These are phyloP conservation scores for Physocephala rufipes DNA, from an alignment of 2,888 invertebrate species.

Conservation along the genomic window DNA sequence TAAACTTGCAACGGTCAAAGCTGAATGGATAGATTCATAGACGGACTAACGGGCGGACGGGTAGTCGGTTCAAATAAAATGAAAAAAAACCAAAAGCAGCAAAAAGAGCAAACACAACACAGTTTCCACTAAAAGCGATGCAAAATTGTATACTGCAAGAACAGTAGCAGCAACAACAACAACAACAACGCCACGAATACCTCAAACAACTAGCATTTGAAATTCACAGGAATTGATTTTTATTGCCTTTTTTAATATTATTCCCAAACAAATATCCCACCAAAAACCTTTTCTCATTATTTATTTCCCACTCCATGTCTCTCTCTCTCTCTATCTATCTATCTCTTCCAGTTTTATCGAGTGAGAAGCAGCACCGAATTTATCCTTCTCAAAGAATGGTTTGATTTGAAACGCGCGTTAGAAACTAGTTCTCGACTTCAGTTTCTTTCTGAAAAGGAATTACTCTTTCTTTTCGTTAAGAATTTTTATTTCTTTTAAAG, in stretches of 20 bases:
- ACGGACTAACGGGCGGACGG: slow-evolving; percentile 15
- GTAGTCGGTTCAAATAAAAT: background rate
- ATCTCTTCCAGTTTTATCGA: too few species aligned
- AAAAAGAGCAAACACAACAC: slow-evolving; percentile 32
- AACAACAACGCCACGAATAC: slow-evolving; percentile 8
- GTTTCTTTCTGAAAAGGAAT: too few species aligned
- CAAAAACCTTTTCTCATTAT: background rate
- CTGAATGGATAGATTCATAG: too few species aligned
- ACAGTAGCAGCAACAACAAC: slow-evolving; percentile 13
- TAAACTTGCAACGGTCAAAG: slow-evolving; percentile 51
- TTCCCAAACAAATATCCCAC: background rate
- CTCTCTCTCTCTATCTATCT: background rate
- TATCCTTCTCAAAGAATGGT: too few species aligned
- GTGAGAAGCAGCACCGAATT: too few species aligned
- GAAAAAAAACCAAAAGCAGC: slow-evolving; percentile 42
- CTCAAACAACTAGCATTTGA: slow-evolving; percentile 49
- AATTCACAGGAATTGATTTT: slow-evolving; percentile 51
- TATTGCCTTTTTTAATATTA: slow-evolving; percentile 23
- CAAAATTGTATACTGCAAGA: slow-evolving; percentile 28
- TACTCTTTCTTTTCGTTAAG: too few species aligned
- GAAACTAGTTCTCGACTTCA: too few species aligned
- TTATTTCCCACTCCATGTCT: background rate
- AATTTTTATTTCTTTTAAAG: too few species aligned
- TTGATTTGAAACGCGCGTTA: too few species aligned
- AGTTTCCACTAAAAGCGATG: background rate